Conservation (phyloP, 2,888 invertebrate species). For the Cotesia congregata region DNA sequence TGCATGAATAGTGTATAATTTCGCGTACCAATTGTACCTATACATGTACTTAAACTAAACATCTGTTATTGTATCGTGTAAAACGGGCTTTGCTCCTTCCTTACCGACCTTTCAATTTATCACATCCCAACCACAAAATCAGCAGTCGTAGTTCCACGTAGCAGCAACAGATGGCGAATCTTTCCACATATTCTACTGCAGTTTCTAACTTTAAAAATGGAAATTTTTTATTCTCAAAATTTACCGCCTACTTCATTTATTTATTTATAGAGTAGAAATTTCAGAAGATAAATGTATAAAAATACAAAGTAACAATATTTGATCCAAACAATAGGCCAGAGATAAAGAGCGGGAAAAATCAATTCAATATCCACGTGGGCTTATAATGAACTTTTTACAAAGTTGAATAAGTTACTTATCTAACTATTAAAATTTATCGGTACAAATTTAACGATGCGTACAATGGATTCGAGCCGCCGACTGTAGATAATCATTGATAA, state of each 20-base stretch:
- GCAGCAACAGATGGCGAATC: slow-evolving; percentile 44
- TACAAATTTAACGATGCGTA: background rate
- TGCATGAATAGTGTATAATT: background rate
- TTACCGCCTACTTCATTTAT: background rate
- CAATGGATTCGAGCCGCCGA: background rate
- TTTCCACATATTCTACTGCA: background rate
- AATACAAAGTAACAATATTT: background rate
- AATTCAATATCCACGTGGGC: slow-evolving; percentile 27
- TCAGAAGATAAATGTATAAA: background rate
- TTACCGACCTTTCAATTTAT: slow-evolving; percentile 38
- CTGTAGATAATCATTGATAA: background rate
- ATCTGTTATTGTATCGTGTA: slow-evolving; percentile 44
- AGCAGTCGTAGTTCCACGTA: slow-evolving; percentile 1
- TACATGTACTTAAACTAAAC: background rate
- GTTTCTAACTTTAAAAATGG: background rate
- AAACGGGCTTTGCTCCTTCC: slow-evolving; percentile 44
- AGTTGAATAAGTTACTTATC: background rate
- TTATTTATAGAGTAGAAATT: background rate
- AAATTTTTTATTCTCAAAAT: background rate
- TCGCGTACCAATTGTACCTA: background rate
- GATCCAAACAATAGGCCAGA: background rate
- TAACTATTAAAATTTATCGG: background rate
- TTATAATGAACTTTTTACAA: slow-evolving; percentile 24
- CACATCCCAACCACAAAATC: slow-evolving; percentile 21
- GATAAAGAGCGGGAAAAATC: slow-evolving; percentile 5